phyloP scores from a whole-genome alignment of 1,140 invertebrate genomes.

The Elymnias hypermnestra region DNA sequence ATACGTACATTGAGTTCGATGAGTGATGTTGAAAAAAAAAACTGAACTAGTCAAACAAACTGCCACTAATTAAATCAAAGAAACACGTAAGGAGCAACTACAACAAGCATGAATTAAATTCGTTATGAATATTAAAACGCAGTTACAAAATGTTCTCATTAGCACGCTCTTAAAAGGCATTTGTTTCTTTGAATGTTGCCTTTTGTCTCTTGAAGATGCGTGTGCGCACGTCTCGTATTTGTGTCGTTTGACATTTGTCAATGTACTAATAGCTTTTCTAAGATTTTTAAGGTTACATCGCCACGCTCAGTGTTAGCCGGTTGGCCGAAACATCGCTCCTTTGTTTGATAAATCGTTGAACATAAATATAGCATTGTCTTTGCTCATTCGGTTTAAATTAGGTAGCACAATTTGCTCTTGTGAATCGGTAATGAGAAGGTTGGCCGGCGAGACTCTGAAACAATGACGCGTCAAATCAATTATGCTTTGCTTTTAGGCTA shows the following conservation, averaged over 20 bases:
- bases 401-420: constrained; percentile 72
- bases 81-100: constrained; percentile 13
- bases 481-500: neutral
- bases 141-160: constrained; percentile 40
- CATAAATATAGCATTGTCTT: constrained; percentile 73
- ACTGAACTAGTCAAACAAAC: neutral
- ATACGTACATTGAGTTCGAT: too few relatives aligned
- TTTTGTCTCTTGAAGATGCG: constrained; percentile 43
- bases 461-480: constrained; percentile 48
- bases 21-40: too few relatives aligned
- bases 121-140: constrained; percentile 32
- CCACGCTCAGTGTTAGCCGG: constrained; percentile 38
- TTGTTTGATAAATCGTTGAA: constrained; percentile 72
- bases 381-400: constrained; percentile 66
- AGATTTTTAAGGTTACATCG: constrained; percentile 59
- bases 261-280: constrained; percentile 62
- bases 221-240: constrained; percentile 41
- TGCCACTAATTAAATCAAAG: constrained; percentile 9
- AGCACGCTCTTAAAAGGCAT: constrained; percentile 59
- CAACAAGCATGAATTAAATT: constrained; percentile 25
- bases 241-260: constrained; percentile 45
- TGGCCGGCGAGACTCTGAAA: constrained; percentile 31
- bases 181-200: constrained; percentile 58
- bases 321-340: constrained; percentile 59
- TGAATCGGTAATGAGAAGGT: constrained; percentile 53